A percentile compares a stretch with the other conserved stretches of the same genome.
phyloP scores from a whole-genome alignment of 2,888 invertebrate genomes.

The Drosophila subquinaria region DNA sequence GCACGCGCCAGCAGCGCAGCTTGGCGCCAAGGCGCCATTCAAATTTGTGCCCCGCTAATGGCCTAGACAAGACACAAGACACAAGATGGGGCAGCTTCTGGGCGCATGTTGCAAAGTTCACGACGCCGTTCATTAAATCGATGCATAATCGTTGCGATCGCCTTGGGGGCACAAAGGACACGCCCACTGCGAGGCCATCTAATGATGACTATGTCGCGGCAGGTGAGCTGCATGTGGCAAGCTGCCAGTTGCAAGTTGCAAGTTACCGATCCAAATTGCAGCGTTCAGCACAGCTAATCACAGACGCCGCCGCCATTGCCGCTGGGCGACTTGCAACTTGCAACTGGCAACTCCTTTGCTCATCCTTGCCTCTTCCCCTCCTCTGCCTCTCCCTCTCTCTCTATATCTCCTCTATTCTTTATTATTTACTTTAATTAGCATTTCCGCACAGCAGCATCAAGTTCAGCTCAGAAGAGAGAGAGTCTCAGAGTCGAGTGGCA shows the following conservation, averaged over 20 bases:
- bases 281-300: constrained; percentile 61
- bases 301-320: constrained; percentile 61
- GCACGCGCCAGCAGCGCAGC: constrained; percentile 65
- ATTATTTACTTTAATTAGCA: constrained; percentile 80
- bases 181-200: constrained; percentile 57
- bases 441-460: constrained; percentile 60
- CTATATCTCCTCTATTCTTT: constrained; percentile 28
- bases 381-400: constrained; percentile 11
- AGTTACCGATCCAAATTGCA: constrained; percentile 50
- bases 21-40: constrained; percentile 74
- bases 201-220: constrained; percentile 70
- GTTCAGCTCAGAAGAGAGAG: constrained; percentile 8
- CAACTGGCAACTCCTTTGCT: constrained; percentile 21
- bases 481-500: constrained; percentile 11
- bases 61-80: constrained; percentile 32
- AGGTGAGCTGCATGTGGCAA: constrained; percentile 39
- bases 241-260: not conserved
- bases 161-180: constrained; percentile 57
- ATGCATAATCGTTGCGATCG: constrained; percentile 55
- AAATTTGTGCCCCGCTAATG: constrained; percentile 66
- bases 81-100: constrained; percentile 9
- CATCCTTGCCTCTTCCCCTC: constrained; percentile 6
- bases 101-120: constrained; percentile 56
- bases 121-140: constrained; percentile 74
- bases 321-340: constrained; percentile 14